A percentile compares a stretch with the other conserved stretches of the same genome.
Conservation (phyloP, 2,113 vertebrate genomes). For the Microcebus griseorufus region DNA sequence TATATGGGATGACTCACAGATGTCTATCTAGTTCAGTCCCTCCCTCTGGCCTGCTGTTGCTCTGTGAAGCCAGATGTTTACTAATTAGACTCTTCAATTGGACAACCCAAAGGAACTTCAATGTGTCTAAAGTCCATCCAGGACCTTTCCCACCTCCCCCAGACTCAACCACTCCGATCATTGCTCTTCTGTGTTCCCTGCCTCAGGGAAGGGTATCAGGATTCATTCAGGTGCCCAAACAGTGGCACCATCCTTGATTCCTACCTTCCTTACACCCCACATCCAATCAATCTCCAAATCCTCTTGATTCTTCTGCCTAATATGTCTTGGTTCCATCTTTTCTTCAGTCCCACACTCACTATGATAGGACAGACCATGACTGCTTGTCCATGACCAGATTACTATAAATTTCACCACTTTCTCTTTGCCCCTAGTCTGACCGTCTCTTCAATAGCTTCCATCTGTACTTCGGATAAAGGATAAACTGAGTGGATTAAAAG, state of each 20-base stretch:
- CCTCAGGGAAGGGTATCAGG: background rate
- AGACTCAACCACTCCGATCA: background rate
- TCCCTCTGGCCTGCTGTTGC: background rate
- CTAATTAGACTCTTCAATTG: constrained; percentile 10
- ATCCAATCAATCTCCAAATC: background rate
- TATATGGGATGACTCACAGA: background rate
- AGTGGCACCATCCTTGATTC: background rate
- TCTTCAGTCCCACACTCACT: background rate
- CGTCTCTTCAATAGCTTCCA: background rate
- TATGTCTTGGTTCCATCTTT: background rate
- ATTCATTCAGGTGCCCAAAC: background rate
- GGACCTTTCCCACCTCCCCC: too few species aligned
- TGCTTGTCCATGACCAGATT: background rate
- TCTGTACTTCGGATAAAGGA: background rate
- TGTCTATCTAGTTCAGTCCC: background rate
- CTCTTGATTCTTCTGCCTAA: background rate
- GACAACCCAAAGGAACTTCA: background rate
- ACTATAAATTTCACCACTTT: background rate
- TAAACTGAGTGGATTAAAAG: background rate
- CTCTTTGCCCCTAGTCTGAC: background rate
- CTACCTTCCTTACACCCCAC: background rate
- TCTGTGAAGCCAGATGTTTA: background rate
- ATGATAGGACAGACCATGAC: background rate
- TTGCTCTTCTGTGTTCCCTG: background rate
- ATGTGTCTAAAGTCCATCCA: background rate